Evolutionary conservation across 2,113 vertebrate species (phyloP), one percentile per base, ranked within the genome.

Genomic region (Ancistrus triradiatus): DNA sequence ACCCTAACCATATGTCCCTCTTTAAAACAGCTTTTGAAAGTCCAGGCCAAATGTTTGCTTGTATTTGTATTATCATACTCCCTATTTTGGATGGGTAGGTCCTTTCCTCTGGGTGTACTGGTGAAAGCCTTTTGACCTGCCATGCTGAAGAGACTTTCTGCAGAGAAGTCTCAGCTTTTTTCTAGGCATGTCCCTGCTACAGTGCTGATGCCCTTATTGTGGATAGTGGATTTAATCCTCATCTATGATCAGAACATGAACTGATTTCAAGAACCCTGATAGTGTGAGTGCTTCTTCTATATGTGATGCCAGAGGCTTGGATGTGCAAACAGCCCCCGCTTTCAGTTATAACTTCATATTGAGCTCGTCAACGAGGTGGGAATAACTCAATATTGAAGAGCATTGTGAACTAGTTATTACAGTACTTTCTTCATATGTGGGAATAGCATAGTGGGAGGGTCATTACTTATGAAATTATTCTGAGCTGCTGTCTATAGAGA

Each of bases 351-450:
- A 18, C 52, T 56, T 53, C 57, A 74, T 74, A 73, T 74, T 51
- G 38, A 21, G 22, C 46, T 52, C 37, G 22, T 22, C 10, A 25
- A 37, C 25, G 59, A 25, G 42, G n/a, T n/a, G n/a, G n/a, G n/a
- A n/a, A n/a, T n/a, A n/a, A n/a, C n/a, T n/a, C 35, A 38, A 69
- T 72, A 72, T 77, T 44, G 56, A 52, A 28, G 56, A 64, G 59
- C 51, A 7, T 61, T 31, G 28, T 42, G 3, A n/a, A n/a, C 31
- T 59, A 22, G 42, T 68, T 73, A 63, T 73, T 68, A 15, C 38
- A 52, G 38, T 46, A 25, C 47, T 33, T 28, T 58, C 64, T 58
- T 62, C 37, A 43, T 50, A 69, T 49, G 6, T 57, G 19, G 11
- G 18, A 25, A 58, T 31, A 63, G 44, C 52, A 58, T 63, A 63